Evolutionary conservation across 2,797 vertebrate species (phyloP).

Genomic region (Benthosema pterotum): DNA sequence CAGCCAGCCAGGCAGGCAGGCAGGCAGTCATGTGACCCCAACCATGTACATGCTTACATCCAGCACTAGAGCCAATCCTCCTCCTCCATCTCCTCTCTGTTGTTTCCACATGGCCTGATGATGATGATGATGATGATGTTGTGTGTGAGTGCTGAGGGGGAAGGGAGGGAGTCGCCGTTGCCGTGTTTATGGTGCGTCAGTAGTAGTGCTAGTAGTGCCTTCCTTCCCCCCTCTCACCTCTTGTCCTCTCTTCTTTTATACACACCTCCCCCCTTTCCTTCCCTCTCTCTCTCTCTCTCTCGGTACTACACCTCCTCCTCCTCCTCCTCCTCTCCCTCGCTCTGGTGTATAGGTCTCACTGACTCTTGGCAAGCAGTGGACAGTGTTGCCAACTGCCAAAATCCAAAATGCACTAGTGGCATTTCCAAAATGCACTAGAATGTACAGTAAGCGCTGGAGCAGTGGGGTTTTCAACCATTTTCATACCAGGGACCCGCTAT

Average conservation of each 20-base stretch:
- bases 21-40: constrained; percentile 31
- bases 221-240: constrained; percentile 55
- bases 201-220: constrained; percentile 66
- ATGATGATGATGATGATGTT: too few species aligned
- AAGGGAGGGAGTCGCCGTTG: constrained; percentile 63
- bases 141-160: constrained; percentile 70
- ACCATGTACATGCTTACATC: constrained; percentile 12
- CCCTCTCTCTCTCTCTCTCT: too few species aligned
- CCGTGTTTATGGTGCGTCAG: constrained; percentile 51
- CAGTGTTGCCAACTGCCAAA: too few species aligned
- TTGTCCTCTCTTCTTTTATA: constrained; percentile 3
- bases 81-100: constrained; percentile 53
- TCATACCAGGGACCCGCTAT: too few species aligned
- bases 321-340: constrained; percentile 53
- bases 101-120: constrained; percentile 44
- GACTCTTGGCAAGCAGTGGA: constrained; percentile 64
- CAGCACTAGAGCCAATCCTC: constrained; percentile 25
- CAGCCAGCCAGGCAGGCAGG: too few species aligned
- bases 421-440: too few species aligned
- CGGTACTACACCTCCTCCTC: constrained; percentile 47
- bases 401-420: too few species aligned
- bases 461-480: too few species aligned
- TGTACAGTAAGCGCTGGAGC: too few species aligned
- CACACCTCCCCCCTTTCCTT: neutral
- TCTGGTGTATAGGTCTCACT: constrained; percentile 50